Conservation (phyloP, 2,113 vertebrate genomes). For the Osmerus eperlanus region DNA sequence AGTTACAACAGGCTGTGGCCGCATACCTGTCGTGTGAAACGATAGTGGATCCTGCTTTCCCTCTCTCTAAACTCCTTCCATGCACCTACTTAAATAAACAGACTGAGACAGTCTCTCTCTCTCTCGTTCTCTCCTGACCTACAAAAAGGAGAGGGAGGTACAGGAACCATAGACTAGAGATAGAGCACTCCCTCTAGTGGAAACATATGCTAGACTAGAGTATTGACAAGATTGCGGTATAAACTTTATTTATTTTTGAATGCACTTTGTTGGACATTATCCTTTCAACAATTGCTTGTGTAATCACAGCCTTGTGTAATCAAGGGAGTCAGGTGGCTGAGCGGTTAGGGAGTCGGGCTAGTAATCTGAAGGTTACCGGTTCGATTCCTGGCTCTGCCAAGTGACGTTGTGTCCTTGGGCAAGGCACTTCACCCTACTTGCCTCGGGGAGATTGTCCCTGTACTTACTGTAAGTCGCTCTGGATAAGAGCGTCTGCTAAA, state of each 20-base stretch:
- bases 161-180: background rate
- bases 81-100: conserved; percentile 10
- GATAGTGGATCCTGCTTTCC: conserved; percentile 6
- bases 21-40: background rate
- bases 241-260: background rate
- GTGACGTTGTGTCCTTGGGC: no score
- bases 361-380: no score
- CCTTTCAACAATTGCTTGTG: no score
- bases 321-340: no score
- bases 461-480: no score
- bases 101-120: background rate
- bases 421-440: no score
- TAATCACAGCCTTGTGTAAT: no score
- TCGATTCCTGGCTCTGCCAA: no score
- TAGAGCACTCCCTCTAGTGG: conserved; percentile 51
- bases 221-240: background rate
- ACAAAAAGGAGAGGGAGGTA: background rate
- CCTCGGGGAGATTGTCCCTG: no score
- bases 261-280: no score
- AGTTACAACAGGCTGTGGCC: background rate
- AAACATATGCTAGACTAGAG: background rate
- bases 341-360: no score
- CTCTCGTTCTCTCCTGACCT: conserved; percentile 1
- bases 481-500: no score
- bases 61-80: conserved; percentile 13